These are phyloP conservation scores for Congeria kusceri DNA, from an alignment of 2,888 invertebrate species.

Conservation along the genomic window DNA sequence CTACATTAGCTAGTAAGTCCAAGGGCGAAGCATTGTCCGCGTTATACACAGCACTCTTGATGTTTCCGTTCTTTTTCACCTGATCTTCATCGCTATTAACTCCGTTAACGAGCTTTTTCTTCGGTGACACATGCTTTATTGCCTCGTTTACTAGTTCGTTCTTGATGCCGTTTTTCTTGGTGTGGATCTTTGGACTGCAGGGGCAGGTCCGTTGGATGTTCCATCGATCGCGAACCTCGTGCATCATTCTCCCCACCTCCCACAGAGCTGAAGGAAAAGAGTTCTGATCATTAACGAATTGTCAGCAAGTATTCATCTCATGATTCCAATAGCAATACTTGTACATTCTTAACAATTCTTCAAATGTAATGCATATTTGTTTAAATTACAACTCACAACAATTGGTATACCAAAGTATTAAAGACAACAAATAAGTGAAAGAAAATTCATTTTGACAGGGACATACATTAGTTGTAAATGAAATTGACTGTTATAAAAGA, in stretches of 20 bases:
- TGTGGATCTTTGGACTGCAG: conserved; percentile 86
- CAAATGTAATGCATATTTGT: no score
- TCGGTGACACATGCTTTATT: conserved; percentile 75
- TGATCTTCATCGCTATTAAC: conserved; percentile 76
- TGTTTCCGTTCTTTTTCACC: conserved; percentile 72
- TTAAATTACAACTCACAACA: no score
- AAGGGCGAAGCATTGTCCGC: conserved; percentile 86
- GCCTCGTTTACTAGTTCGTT: conserved; percentile 78
- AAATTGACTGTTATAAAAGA: no score
- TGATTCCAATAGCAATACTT: no score
- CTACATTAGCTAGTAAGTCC: conserved; percentile 90
- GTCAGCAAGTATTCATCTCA: no score
- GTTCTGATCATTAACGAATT: no score
- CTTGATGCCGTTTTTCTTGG: conserved; percentile 81
- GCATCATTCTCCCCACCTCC: conserved; percentile 88
- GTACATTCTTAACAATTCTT: no score
- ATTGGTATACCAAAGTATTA: no score
- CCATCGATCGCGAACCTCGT: conserved; percentile 92
- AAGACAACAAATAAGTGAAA: no score
- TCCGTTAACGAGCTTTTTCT: conserved; percentile 82
- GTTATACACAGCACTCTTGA: conserved; percentile 71
- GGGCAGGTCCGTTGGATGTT: conserved; percentile 91
- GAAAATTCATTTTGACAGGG: no score
- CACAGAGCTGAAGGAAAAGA: conserved; percentile 81
- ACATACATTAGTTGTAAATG: no score